Evolutionary conservation across 2,113 vertebrate species (phyloP), one percentile per base, ranked within the genome.

Genomic region (Pardalotus punctatus): DNA sequence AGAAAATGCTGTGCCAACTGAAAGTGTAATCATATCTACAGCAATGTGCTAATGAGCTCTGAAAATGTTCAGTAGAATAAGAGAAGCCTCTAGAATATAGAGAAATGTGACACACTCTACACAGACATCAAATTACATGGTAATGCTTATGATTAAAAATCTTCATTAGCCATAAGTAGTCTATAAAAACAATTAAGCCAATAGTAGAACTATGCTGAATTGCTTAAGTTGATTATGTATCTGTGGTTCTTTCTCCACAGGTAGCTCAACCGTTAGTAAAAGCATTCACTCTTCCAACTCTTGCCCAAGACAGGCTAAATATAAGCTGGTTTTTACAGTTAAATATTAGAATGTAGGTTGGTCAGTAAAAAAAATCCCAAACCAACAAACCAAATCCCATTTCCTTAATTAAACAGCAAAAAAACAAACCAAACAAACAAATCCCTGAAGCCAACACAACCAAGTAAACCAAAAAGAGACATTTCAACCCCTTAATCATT

Each of bases 11-110:
- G 94, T 51, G 78, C 97, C 91, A 97, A 98, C 89, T 90, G 94
- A 94, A 98, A 98, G 93, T 74, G 78, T 96, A 97, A 97, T 97
- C 96, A 95, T 97, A 96, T 97, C 93, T 96, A 89, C 54, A 91
- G 91, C 86, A 93, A 96, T 94, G 94, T 96, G 88, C 72, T 98
- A 97, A 98, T 97, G 96, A 97, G 88, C 81, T 97, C 92, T 93
- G 96, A 93, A 98, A 97, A 94, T 84, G n/a, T 97, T 96, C 90
- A 78, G 60, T 43, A 79, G 74, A 83, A 91, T 86, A 90, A 88
- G 67, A 97, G 61, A 88, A 96, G 66, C 73, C 56, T 95, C 81
- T 95, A 65, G 65, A 95, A 96, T 80, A 85, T 1, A 89, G 58
- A 86, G 80, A 90, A 85, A 96, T 89, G 50, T 33, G 56, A 86